Base-by-base conservation (phyloP, 2,888 invertebrate species). In the Melitaea athalia region DNA sequence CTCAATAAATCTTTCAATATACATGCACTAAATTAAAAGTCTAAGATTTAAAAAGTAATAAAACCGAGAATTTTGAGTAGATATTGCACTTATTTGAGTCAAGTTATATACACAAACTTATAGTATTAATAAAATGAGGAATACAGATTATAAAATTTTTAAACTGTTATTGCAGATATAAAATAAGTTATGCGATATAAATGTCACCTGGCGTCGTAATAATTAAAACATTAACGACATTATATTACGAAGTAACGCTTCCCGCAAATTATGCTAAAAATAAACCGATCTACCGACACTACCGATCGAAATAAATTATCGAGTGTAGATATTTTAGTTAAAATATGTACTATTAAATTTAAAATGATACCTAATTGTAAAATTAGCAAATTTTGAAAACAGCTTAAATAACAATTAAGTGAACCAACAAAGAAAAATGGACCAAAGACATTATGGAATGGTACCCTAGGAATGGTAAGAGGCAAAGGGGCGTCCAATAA, bases 201-300 rank as follows among this genome's bases (percentile, higher is more conserved):
- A 73, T 71, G 73, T 73, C 73, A 70, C 67, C 66, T 24, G 71
- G 68, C 68, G 70, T 66, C 69, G 62, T 65, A 63, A 70, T 75
- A 72, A 73, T 73, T 75, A 73, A 71, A 72, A 69, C 67, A 68
- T 72, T 72, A 75, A 72, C 67, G 67, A 67, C 63, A 57, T 55
- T 5, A 55, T 55, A 57, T 62, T 61, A 63, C 63, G 63, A 64
- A 42, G 60, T 65, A 60, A 57, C 17, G 63, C 63, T 69, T 67
- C 64, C 63, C 67, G 67, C 52, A 57, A 57, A 14, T 69, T 68
- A 60, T 57, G 17, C 63, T 60, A 59, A 61, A 57, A 24, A 15
- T 50, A 8, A 8, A 50, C n/a, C n/a, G n/a, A n/a, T 14, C 38
- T 6, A 42, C 24, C 52, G 52, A 17, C 14, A n/a, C 3, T 10